Conservation (phyloP, 2,113 vertebrate genomes). For the Mandrillus leucophaeus region DNA sequence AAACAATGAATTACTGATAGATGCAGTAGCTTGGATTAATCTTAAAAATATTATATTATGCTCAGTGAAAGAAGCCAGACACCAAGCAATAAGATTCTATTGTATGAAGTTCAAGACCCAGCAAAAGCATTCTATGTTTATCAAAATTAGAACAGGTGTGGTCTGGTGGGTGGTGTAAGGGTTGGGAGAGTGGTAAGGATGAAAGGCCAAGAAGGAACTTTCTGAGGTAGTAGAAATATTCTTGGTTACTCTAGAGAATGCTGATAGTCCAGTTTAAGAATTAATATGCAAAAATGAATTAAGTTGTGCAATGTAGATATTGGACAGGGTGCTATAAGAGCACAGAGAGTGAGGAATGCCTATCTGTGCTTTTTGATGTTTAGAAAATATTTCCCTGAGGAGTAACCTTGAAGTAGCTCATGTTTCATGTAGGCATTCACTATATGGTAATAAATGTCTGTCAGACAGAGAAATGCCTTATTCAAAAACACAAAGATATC, state of each 20-base stretch:
- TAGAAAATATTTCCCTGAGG: neutral
- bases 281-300: neutral
- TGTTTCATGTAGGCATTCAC: neutral
- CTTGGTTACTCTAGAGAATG: neutral
- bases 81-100: neutral
- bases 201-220: neutral
- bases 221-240: neutral
- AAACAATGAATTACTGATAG: neutral
- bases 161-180: neutral
- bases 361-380: neutral
- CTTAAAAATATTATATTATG: neutral
- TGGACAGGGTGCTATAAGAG: neutral
- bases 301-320: neutral
- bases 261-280: neutral
- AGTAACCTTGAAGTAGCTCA: neutral
- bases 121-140: neutral
- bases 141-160: neutral
- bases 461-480: neutral
- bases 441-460: neutral
- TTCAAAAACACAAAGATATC: neutral
- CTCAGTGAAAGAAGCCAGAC: neutral
- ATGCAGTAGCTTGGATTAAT: neutral
- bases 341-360: neutral
- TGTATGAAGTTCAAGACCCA: neutral
- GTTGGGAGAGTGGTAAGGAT: neutral